Conservation (phyloP, 2,797 vertebrate genomes). For the Pangasius djambal region DNA sequence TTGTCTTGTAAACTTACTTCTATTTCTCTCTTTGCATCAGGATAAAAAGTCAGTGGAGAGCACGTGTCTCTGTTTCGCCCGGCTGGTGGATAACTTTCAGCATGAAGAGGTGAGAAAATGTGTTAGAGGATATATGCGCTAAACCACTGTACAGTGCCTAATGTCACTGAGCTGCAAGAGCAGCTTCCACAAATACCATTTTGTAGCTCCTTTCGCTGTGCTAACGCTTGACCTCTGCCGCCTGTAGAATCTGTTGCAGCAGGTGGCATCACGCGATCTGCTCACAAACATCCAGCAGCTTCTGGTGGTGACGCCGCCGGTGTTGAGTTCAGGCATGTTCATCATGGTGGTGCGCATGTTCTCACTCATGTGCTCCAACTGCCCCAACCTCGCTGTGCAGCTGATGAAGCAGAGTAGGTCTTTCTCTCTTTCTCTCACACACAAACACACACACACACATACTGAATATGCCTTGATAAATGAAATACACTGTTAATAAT, state of each 20-base stretch:
- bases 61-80: slow-evolving; percentile 99
- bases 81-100: slow-evolving; percentile 98
- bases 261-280: slow-evolving; percentile 96
- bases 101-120: slow-evolving; percentile 87
- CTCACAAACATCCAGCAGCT: slow-evolving; percentile 98
- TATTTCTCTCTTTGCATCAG: slow-evolving; percentile 66
- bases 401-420: slow-evolving; percentile 99
- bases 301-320: slow-evolving; percentile 95
- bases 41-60: slow-evolving; percentile 99
- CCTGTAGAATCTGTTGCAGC: slow-evolving; percentile 92
- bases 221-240: background rate
- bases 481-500: background rate
- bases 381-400: slow-evolving; percentile 95
- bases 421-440: background rate
- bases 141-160: background rate
- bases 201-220: no score
- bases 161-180: background rate
- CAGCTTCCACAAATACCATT: background rate
- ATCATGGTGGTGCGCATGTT: slow-evolving; percentile 99
- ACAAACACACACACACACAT: background rate
- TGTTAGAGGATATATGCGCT: slow-evolving; percentile 60
- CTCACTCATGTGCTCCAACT: slow-evolving; percentile 99
- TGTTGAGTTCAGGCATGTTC: slow-evolving; percentile 99
- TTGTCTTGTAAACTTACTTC: background rate
- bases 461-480: background rate